phyloP scores from a whole-genome alignment of 2,113 vertebrate genomes.

The Passer montanus region DNA sequence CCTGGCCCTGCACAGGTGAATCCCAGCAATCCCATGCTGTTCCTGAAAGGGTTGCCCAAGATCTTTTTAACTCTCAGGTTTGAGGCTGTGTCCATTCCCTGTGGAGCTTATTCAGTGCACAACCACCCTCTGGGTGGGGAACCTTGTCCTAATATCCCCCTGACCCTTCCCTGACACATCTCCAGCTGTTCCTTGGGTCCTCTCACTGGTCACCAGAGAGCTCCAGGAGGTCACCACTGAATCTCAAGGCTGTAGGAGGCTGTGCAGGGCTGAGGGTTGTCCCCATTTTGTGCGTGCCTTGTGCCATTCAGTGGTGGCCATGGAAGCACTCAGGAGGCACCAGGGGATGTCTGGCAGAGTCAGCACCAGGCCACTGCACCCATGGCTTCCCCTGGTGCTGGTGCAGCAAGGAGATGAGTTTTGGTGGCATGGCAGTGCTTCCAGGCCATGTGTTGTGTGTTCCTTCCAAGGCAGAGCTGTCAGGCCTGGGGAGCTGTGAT shows the following conservation, averaged over 20 bases:
- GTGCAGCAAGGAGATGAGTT: neutral
- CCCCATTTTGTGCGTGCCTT: neutral
- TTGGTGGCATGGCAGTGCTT: neutral
- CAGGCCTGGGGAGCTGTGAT: neutral
- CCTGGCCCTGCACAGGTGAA: neutral
- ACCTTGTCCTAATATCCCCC: neutral
- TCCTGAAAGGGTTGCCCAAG: accelerated
- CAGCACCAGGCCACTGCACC: neutral
- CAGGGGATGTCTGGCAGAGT: neutral
- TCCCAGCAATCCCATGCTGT: neutral
- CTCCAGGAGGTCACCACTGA: neutral
- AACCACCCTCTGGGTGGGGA: neutral
- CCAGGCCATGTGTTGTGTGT: neutral
- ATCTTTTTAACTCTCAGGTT: neutral
- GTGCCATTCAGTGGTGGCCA: accelerated
- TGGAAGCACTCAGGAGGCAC: neutral
- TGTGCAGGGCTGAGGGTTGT: neutral
- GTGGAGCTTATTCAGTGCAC: neutral
- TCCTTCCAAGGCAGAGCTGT: neutral
- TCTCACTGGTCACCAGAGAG: neutral
- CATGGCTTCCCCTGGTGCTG: neutral
- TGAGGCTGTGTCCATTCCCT: neutral
- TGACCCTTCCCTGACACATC: neutral
- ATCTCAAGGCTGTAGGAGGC: neutral
- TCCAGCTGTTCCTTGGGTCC: neutral